Base-by-base conservation (phyloP, 2,797 vertebrate species). In the Aulostomus chinensis region DNA sequence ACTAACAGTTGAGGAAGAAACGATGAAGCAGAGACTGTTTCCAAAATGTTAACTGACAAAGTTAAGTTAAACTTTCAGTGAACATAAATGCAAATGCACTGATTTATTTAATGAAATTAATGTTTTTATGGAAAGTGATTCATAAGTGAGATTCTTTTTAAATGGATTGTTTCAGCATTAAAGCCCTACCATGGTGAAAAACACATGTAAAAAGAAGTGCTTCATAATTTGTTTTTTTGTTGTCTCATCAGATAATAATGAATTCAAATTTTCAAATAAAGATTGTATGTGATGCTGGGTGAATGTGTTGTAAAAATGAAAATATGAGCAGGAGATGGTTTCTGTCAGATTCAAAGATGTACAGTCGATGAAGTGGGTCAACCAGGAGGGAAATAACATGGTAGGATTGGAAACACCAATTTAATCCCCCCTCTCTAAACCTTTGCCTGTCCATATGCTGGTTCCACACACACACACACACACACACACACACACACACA, bases 361-460 rank as follows among this genome's bases (percentile, higher is more conserved):
- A 42, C 13, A 55, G n/a, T n/a, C n/a, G n/a, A n/a, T n/a, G n/a
- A 57, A 67, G 1, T 41, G 17, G 24, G 15, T 53, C 29, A 55
- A 9, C 35, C 36, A 50, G 26, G 21, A 62, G 15, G 49, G 5
- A 56, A 64, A 68, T 36, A 55, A 47, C 29, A 49, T 22, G 47
- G 25, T n/a, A 38, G 37, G 42, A 57, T 11, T 39, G 41, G 47
- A 32, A 56, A 74, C 39, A 56, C 42, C 17, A 35, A 62, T 43
- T 34, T 78, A 76, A 78, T 74, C 56, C 40, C 18, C 6, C 6
- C 32, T 13, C 18, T 29, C 22, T 54, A 67, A 80, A 80, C 34
- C 47, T 57, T 5, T 48, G 33, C 66, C 41, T 33, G 58, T 11
- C 55, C 58, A 73, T 72, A 72, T 78, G 68, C 45, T 68, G 50